Conservation (phyloP, 2,797 vertebrate genomes). For the Oophaga sylvatica region DNA sequence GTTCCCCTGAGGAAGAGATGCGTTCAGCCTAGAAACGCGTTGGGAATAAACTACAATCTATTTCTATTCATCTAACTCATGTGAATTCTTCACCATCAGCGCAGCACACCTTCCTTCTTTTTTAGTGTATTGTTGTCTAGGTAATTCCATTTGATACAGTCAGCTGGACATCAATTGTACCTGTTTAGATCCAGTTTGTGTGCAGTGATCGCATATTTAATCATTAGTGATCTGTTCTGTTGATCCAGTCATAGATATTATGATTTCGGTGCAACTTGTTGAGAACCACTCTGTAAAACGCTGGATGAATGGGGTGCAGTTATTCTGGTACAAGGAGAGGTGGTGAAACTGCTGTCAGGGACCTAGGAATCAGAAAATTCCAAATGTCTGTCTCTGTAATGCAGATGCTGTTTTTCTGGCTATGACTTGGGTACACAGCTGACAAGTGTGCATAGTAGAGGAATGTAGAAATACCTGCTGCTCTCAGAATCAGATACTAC, state of each 20-base stretch:
- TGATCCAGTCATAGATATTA: neutral
- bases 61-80: too few relatives aligned
- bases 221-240: slow-evolving; percentile 5
- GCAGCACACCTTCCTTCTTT: too few relatives aligned
- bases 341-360: neutral
- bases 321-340: neutral
- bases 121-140: too few relatives aligned
- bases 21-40: too few relatives aligned
- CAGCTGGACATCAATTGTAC: too few relatives aligned
- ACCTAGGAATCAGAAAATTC: neutral
- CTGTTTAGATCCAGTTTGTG: neutral
- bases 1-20: too few relatives aligned
- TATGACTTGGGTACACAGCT: slow-evolving; percentile 16
- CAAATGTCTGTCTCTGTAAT: neutral
- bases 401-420: neutral
- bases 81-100: too few relatives aligned
- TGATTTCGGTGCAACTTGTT: neutral
- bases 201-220: neutral
- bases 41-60: too few relatives aligned
- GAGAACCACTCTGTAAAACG: neutral
- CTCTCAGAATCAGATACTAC: slow-evolving; percentile 3
- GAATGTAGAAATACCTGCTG: slow-evolving; percentile 62
- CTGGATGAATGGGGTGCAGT: slow-evolving; percentile 17
- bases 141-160: too few relatives aligned
- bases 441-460: slow-evolving; percentile 11